Evolutionary conservation across 1,140 invertebrate genomes (phyloP).

Genomic region (Lepidurus apus): DNA sequence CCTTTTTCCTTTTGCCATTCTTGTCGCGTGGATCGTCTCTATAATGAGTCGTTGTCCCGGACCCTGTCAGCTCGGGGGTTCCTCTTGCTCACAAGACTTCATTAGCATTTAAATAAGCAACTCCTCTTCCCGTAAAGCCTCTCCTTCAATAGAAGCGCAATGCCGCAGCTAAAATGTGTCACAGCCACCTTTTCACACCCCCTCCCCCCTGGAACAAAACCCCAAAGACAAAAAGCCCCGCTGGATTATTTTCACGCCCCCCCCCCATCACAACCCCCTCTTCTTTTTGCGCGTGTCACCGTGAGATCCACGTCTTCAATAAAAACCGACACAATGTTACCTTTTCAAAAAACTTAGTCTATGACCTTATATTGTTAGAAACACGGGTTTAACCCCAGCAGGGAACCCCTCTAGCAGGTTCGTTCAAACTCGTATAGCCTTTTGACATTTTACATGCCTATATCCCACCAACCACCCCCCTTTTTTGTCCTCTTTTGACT

Average conservation of each 20-base stretch:
- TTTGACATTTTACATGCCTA: conserved; percentile 8
- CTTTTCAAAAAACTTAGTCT: background rate
- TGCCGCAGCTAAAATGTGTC: background rate
- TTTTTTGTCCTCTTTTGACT: background rate
- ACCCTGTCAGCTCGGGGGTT: background rate
- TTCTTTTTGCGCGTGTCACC: background rate
- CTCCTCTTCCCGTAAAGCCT: background rate
- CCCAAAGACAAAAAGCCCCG: background rate
- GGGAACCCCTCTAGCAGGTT: background rate
- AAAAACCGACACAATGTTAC: background rate
- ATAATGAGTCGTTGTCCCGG: background rate
- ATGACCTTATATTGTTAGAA: background rate
- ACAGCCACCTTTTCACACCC: background rate
- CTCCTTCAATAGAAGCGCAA: background rate
- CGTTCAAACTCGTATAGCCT: background rate
- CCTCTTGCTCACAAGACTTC: background rate
- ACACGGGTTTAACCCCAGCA: background rate
- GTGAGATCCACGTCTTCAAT: background rate
- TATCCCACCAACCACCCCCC: background rate
- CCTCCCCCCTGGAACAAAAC: background rate
- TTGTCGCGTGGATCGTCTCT: conserved; percentile 18
- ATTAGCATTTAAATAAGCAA: conserved; percentile 19
- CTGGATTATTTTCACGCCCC: background rate
- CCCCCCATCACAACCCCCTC: background rate
- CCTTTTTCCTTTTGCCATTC: background rate